Evolutionary conservation across 2,888 invertebrate species (phyloP), one percentile per base, ranked within the genome.

Genomic region (Pristionchus exspectatus): DNA sequence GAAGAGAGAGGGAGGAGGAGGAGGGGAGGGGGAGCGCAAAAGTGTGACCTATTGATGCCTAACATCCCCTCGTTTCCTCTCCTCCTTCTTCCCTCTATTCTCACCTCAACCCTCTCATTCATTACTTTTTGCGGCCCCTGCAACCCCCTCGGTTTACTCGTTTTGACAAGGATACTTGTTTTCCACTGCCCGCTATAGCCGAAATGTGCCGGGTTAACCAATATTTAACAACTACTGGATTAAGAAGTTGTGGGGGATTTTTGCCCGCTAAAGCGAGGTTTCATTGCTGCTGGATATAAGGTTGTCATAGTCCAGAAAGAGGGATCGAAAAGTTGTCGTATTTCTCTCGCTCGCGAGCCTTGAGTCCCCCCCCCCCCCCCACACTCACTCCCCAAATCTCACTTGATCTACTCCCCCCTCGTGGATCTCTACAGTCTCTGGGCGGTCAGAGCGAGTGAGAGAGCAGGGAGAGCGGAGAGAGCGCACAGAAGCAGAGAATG

Each of bases 31-130:
- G n/a, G 83, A 83, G 83, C 9, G 83, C 83, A 84, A 84, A 84
- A 56, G 74, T 74, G 74, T 74, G 74, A 74, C 74, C 74, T 74
- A 74, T 74, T 74, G 74, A 74, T 74, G 74, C 50, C 81, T 12
- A 50, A n/a, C 77, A 44, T 77, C 77, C 50, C 14, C 27, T 24
- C 38, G n/a, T 44, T 81, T 18, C 27, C 27, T 54, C 54, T 18
- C 54, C 18, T 27, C 38, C 74, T 27, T 21, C 10, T 54, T 14
- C 27, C 27, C 81, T 54, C 54, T 54, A 27, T 81, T 54, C 54
- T 16, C 81, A n/a, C n/a, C 27, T 54, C 81, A 54, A 81, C 81
- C 81, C 27, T 81, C 81, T 54, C 81, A 81, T 81, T 81, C 81
- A 81, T 81, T 81, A 81, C 81, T 81, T 81, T 81, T 81, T 81